A percentile compares a stretch with the other conserved stretches of the same genome.
Conservation (phyloP, 2,113 vertebrate species). For the Syrmaticus mikado region DNA sequence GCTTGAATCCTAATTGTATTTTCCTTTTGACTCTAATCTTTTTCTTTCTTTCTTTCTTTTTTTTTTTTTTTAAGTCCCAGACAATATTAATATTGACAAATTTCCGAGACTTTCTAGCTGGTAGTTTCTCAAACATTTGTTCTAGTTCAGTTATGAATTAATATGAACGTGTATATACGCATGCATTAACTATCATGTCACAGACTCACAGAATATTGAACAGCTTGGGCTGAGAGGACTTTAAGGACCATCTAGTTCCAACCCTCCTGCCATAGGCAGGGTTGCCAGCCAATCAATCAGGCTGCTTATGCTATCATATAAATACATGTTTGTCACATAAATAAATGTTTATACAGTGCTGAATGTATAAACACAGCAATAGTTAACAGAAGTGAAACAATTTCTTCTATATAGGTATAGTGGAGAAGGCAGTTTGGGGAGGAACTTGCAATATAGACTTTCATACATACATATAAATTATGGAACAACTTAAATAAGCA, state of each 20-base stretch:
- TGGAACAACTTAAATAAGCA: neutral
- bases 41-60: neutral
- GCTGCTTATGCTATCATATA: no score
- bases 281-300: no score
- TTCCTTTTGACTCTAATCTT: neutral
- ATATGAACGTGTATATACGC: neutral
- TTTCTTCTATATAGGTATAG: neutral
- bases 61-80: neutral
- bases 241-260: no score
- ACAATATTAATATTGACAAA: neutral
- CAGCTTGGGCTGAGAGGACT: no score
- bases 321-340: neutral
- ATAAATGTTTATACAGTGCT: neutral
- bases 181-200: neutral
- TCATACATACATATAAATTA: neutral
- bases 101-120: neutral
- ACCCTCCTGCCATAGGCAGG: no score
- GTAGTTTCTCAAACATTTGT: neutral
- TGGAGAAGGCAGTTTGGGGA: neutral
- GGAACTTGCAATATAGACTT: no score
- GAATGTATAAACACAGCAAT: neutral
- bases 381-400: neutral
- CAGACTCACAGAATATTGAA: no score
- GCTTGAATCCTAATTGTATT: neutral
- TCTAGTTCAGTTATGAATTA: neutral